Percentiles rank a stretch among this genome's conserved stretches.
Conservation (phyloP, 2,113 vertebrate species). For the Grus americana region DNA sequence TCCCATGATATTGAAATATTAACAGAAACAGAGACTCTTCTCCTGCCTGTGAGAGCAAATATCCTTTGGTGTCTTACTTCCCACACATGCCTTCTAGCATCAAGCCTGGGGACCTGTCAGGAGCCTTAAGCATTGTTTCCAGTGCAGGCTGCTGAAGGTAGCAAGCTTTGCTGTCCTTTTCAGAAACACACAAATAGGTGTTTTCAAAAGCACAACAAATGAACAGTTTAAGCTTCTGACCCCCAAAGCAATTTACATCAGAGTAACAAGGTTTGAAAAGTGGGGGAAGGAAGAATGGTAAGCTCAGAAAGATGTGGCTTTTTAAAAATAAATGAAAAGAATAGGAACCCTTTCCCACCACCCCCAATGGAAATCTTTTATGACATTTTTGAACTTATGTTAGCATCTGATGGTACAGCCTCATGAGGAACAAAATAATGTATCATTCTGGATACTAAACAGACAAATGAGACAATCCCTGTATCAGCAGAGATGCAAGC, state of each 20-base stretch:
- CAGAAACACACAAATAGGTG: background rate
- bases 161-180: background rate
- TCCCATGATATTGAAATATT: slow-evolving; percentile 80
- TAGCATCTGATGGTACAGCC: background rate
- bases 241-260: background rate
- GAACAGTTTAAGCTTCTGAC: background rate
- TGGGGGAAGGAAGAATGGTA: background rate
- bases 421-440: background rate
- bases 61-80: slow-evolving; percentile 78
- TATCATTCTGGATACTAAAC: background rate
- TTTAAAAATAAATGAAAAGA: background rate
- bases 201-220: background rate
- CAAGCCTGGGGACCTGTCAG: background rate
- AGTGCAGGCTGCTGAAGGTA: background rate
- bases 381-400: background rate
- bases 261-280: background rate
- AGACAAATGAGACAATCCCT: background rate
- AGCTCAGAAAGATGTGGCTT: background rate
- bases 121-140: background rate
- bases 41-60: slow-evolving; percentile 89
- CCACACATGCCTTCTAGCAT: background rate
- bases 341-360: background rate
- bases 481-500: background rate
- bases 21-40: slow-evolving; percentile 82
- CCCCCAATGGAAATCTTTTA: background rate